A percentile compares a stretch with the other conserved stretches of the same genome.
Evolutionary conservation across 1,140 invertebrate genomes (phyloP).

Genomic region (silkworm (Bombyx mori)): DNA sequence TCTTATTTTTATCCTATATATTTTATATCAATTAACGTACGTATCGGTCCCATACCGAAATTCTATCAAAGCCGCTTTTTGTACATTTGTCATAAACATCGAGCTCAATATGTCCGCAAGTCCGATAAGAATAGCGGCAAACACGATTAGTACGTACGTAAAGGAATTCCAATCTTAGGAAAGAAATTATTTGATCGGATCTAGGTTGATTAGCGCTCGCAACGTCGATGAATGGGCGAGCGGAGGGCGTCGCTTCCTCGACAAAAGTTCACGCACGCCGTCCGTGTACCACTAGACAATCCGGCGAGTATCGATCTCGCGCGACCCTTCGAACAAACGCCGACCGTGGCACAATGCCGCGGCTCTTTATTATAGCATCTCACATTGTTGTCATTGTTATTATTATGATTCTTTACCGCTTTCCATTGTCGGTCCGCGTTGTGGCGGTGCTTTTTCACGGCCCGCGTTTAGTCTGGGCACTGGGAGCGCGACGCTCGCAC

Average conservation of each 20-base stretch:
- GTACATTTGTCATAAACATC: too few relatives aligned
- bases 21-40: too few relatives aligned
- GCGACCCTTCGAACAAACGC: conserved; percentile 63
- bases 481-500: conserved; percentile 67
- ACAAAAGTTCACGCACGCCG: conserved; percentile 54
- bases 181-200: not conserved
- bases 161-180: too few relatives aligned
- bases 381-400: conserved; percentile 72
- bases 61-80: too few relatives aligned
- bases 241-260: conserved; percentile 38
- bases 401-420: conserved; percentile 72
- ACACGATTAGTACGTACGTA: too few relatives aligned
- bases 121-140: too few relatives aligned
- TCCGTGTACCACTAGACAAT: conserved; percentile 44
- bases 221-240: conserved; percentile 35
- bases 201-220: conserved; percentile 24
- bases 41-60: too few relatives aligned
- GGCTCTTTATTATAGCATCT: conserved; percentile 71
- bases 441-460: conserved; percentile 69
- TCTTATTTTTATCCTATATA: too few relatives aligned
- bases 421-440: conserved; percentile 68
- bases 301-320: conserved; percentile 63
- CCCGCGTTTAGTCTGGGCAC: conserved; percentile 66
- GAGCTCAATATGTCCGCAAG: too few relatives aligned
- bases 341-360: conserved; percentile 63